Conservation (phyloP, 2,113 vertebrate species). For the Hoplias malabaricus region DNA sequence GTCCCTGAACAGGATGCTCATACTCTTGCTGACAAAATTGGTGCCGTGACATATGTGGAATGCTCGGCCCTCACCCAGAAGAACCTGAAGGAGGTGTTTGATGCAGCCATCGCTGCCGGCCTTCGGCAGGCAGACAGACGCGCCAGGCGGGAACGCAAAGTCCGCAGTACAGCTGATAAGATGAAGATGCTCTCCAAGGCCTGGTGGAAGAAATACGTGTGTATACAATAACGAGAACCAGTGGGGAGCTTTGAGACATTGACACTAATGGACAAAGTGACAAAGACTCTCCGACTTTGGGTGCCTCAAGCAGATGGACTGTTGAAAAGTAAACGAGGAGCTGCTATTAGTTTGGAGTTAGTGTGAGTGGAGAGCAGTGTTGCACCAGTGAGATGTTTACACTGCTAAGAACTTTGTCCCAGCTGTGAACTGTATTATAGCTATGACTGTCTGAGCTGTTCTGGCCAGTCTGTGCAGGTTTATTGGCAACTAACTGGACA, state of each 20-base stretch:
- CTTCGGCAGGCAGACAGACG: constrained; percentile 69
- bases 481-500: not conserved
- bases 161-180: constrained; percentile 77
- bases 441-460: not conserved
- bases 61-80: constrained; percentile 84
- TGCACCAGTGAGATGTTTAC: not conserved
- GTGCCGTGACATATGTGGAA: constrained; percentile 78
- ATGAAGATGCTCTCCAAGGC: constrained; percentile 83
- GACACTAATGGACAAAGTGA: constrained; percentile 17
- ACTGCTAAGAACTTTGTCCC: not conserved
- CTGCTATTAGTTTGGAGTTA: not conserved
- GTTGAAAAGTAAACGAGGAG: not conserved
- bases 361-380: not conserved
- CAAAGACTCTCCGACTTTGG: constrained; percentile 37
- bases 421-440: constrained; percentile 3
- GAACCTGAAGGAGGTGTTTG: constrained; percentile 85
- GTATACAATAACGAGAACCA: constrained; percentile 67
- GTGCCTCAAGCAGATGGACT: constrained; percentile 29
- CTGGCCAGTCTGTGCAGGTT: not conserved
- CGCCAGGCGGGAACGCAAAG: constrained; percentile 70
- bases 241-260: constrained; percentile 3
- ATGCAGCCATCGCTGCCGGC: constrained; percentile 78
- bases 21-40: constrained; percentile 73
- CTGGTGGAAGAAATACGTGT: constrained; percentile 87
- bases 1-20: constrained; percentile 71